phyloP scores from a whole-genome alignment of 2,113 vertebrate species.

The Natator depressus region DNA sequence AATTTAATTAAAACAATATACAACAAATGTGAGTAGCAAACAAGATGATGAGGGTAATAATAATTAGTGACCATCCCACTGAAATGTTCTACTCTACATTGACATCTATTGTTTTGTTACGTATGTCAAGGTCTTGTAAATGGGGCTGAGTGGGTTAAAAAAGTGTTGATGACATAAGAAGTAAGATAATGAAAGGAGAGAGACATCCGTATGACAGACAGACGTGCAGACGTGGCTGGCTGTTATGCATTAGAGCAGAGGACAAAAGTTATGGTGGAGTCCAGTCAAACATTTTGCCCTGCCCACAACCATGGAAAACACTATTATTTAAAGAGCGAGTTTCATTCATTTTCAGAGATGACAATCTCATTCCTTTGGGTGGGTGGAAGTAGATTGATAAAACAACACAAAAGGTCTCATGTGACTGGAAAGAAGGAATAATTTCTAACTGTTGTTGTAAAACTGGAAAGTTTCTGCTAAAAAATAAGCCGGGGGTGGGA shows the following conservation, averaged over 20 bases:
- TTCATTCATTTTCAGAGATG: neutral
- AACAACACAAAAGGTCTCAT: neutral
- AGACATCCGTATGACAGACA: neutral
- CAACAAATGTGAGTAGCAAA: neutral
- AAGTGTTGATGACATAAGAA: neutral
- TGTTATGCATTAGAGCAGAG: neutral
- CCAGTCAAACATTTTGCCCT: neutral
- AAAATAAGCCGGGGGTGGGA: neutral
- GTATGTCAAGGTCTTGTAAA: neutral
- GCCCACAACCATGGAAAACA: neutral
- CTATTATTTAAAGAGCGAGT: neutral
- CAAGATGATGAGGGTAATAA: neutral
- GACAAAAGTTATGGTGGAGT: slow-evolving; percentile 8
- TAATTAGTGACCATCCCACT: neutral
- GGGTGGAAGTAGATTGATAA: neutral
- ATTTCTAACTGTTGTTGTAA: neutral
- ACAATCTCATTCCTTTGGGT: neutral
- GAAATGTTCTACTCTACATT: neutral
- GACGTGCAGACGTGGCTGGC: neutral
- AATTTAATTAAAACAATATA: neutral
- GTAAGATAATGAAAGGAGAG: neutral
- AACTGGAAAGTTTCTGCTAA: slow-evolving; percentile 5
- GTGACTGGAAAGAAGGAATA: neutral
- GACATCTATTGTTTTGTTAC: neutral
- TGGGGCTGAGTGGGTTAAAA: neutral